phyloP scores from a whole-genome alignment of 2,113 vertebrate genomes.

The Pteropus alecto region DNA sequence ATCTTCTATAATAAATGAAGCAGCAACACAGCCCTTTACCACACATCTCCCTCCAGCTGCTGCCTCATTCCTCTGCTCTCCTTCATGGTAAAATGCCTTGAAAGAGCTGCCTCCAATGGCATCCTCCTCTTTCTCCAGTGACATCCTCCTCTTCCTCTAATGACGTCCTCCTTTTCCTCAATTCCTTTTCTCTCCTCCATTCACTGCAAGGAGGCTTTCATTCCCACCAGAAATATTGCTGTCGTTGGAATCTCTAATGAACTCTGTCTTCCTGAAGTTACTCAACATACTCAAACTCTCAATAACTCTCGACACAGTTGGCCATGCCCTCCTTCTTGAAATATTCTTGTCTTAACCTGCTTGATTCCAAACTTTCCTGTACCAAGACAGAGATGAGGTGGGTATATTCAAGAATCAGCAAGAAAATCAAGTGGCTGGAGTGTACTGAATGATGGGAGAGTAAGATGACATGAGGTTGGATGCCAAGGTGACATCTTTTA shows the following conservation, averaged over 20 bases:
- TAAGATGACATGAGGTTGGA: neutral
- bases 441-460: neutral
- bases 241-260: neutral
- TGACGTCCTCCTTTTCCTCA: neutral
- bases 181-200: neutral
- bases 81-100: neutral
- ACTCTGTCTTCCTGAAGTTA: neutral
- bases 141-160: neutral
- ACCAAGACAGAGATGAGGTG: neutral
- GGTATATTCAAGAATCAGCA: neutral
- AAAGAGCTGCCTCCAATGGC: neutral
- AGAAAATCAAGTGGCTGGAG: neutral
- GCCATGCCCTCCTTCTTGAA: neutral
- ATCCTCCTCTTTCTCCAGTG: neutral
- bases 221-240: neutral
- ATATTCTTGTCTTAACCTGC: neutral
- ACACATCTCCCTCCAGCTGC: neutral
- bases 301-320: neutral
- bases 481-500: neutral
- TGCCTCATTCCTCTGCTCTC: neutral
- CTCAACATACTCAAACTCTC: neutral
- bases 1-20: neutral
- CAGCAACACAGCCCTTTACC: neutral
- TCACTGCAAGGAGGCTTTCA: neutral
- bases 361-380: neutral